Conservation (phyloP, 2,888 invertebrate genomes). For the Cataglyphis cursor region DNA sequence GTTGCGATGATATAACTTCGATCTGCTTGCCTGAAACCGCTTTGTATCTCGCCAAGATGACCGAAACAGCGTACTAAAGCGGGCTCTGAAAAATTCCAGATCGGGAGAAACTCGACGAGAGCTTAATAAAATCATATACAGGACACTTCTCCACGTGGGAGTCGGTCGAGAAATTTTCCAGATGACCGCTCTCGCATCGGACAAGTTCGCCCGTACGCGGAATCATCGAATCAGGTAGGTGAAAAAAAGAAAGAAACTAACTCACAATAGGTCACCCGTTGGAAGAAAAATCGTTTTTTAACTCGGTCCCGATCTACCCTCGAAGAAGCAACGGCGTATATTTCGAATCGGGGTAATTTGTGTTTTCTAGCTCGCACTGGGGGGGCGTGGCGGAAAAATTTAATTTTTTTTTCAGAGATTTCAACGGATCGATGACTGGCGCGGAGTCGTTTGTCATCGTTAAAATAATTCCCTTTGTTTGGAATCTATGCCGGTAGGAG, state of each 20-base stretch:
- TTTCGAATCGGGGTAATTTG: constrained; percentile 79
- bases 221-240: constrained; percentile 72
- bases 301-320: constrained; percentile 71
- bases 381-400: constrained; percentile 81
- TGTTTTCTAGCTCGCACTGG: constrained; percentile 75
- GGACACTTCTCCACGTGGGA: constrained; percentile 84
- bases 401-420: constrained; percentile 72
- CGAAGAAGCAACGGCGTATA: constrained; percentile 75
- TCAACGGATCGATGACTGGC: constrained; percentile 47
- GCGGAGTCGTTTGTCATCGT: constrained; percentile 82
- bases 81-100: constrained; percentile 62
- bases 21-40: constrained; percentile 20
- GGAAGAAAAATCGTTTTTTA: constrained; percentile 83
- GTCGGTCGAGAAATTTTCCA: constrained; percentile 81
- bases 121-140: constrained; percentile 83
- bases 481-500: constrained; percentile 38
- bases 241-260: constrained; percentile 23
- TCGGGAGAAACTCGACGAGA: constrained; percentile 45
- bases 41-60: constrained; percentile 40
- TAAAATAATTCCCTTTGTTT: constrained; percentile 81
- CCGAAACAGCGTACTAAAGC: constrained; percentile 8
- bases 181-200: constrained; percentile 68
- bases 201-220: constrained; percentile 28
- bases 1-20: constrained; percentile 43
- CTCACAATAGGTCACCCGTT: constrained; percentile 59